Evolutionary conservation across 1,140 invertebrate species (phyloP).

Genomic region (Drosophila pandora): DNA sequence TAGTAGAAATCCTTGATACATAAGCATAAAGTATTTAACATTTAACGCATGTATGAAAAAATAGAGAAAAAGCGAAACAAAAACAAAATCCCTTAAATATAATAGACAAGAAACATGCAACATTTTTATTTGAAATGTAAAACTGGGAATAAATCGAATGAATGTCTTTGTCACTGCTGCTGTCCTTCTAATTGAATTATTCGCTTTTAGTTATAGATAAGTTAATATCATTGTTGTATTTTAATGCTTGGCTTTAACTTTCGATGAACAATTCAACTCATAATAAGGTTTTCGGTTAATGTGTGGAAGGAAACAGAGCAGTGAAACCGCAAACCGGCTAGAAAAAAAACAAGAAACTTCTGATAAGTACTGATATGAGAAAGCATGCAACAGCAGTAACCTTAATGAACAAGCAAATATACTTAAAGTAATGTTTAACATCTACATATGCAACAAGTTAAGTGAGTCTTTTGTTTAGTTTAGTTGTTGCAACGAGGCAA

Average conservation of each 20-base stretch:
- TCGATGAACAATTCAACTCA: conserved; percentile 21
- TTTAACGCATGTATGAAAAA: conserved; percentile 51
- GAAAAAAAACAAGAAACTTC: conserved; percentile 1
- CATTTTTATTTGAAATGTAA: conserved; percentile 49
- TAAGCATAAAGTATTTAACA: conserved; percentile 76
- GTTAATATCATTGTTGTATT: conserved; percentile 42
- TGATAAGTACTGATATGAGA: conserved; percentile 10
- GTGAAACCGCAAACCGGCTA: conserved; percentile 17
- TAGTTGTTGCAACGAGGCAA: conserved; percentile 49
- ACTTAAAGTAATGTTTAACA: conserved; percentile 67
- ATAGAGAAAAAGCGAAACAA: conserved; percentile 50
- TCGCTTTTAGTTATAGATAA: conserved; percentile 19
- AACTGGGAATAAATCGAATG: conserved; percentile 53
- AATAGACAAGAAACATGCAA: conserved; percentile 41
- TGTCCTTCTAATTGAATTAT: conserved; percentile 11
- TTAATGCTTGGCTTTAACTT: conserved; percentile 38
- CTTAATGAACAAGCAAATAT: conserved; percentile 35
- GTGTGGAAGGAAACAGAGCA: conserved; percentile 7
- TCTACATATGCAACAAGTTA: conserved; percentile 45
- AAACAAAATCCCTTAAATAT: conserved; percentile 46
- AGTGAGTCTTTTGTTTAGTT: conserved; percentile 67
- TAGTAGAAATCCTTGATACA: conserved; percentile 78
- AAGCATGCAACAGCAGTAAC: conserved; percentile 24
- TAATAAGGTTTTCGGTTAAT: not conserved
- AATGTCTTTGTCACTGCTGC: conserved; percentile 17